phyloP scores from a whole-genome alignment of 1,140 invertebrate genomes.

The Linepithema humile region DNA sequence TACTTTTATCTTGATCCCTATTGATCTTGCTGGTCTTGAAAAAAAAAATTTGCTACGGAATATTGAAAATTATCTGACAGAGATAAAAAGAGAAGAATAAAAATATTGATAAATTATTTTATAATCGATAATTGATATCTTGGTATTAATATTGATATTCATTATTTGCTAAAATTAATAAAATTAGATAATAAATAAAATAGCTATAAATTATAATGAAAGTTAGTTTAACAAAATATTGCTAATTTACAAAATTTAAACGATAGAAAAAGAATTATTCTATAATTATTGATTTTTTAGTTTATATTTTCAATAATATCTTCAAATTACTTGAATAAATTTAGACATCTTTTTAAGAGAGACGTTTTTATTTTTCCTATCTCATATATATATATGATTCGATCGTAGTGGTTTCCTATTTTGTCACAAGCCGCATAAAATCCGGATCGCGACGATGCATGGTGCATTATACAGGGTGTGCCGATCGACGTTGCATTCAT shows the following conservation, averaged over 20 bases:
- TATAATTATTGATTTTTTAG: too few relatives aligned
- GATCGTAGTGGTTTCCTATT: constrained; percentile 8
- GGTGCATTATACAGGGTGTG: not conserved
- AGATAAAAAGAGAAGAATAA: not conserved
- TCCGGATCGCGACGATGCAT: not conserved
- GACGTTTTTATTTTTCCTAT: too few relatives aligned
- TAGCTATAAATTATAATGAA: too few relatives aligned
- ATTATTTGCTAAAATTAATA: too few relatives aligned
- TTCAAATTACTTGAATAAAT: too few relatives aligned
- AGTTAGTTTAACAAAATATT: too few relatives aligned
- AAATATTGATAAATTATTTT: not conserved
- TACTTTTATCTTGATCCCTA: not conserved
- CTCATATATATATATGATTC: too few relatives aligned
- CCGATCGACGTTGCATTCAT: constrained; percentile 73
- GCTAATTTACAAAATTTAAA: too few relatives aligned
- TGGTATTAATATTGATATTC: not conserved
- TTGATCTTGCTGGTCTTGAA: not conserved
- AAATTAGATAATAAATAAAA: too few relatives aligned
- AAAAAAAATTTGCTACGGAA: not conserved
- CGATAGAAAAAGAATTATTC: too few relatives aligned
- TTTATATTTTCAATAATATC: too few relatives aligned
- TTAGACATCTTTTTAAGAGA: too few relatives aligned
- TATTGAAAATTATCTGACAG: not conserved
- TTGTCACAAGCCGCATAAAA: constrained; percentile 31
- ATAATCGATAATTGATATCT: not conserved